Percentiles rank a stretch among this genome's conserved stretches.
These are phyloP conservation scores for Biston betularia DNA, from an alignment of 2,888 invertebrate genomes.

Conservation along the genomic window DNA sequence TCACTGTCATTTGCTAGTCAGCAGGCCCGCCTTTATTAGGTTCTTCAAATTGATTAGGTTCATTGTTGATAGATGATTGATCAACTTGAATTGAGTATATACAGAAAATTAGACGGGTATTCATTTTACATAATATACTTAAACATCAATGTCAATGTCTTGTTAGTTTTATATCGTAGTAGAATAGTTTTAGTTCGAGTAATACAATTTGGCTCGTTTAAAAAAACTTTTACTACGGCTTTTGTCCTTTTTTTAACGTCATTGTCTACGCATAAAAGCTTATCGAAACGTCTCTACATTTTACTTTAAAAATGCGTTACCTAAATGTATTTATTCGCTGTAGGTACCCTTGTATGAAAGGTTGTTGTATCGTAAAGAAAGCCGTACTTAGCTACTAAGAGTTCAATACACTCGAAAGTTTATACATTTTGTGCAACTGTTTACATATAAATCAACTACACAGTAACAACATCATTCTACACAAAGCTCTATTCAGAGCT, in stretches of 20 bases:
- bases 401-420: conserved; percentile 34
- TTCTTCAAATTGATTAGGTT: conserved; percentile 65
- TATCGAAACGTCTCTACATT: too few species aligned
- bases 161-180: background rate
- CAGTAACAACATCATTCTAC: conserved; percentile 44
- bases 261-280: too few species aligned
- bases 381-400: conserved; percentile 18
- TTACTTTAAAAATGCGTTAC: too few species aligned
- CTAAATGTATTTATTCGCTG: background rate
- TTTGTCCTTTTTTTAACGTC: too few species aligned
- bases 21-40: conserved; percentile 54
- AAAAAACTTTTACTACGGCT: too few species aligned
- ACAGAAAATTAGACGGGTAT: conserved; percentile 29
- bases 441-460: conserved; percentile 51
- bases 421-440: conserved; percentile 43
- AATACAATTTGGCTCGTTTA: too few species aligned
- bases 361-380: conserved; percentile 14
- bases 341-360: conserved; percentile 1
- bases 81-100: conserved; percentile 45
- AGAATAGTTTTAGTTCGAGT: too few species aligned
- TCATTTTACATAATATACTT: conserved; percentile 21
- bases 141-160: conserved; percentile 5
- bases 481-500: conserved; percentile 50
- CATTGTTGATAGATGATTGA: conserved; percentile 63
- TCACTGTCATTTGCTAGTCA: conserved; percentile 60